Conservation (phyloP, 2,113 vertebrate genomes). For the Tichodroma muraria region DNA sequence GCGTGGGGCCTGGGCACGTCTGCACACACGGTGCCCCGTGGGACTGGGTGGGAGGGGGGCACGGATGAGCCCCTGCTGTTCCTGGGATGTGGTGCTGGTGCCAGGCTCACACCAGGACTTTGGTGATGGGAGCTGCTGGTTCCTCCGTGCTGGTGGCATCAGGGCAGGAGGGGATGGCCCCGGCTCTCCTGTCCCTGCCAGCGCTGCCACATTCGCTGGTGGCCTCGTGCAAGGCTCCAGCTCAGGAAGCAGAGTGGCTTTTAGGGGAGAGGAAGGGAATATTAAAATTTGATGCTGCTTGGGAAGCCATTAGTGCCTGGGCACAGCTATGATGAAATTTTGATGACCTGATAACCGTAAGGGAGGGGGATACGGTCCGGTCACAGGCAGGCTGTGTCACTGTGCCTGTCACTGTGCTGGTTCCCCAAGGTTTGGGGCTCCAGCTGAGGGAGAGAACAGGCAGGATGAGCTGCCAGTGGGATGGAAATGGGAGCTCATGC, state of each 20-base stretch:
- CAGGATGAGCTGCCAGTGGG: neutral
- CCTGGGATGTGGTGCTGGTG: accelerated
- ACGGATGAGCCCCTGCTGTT: neutral
- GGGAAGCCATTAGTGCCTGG: slow-evolving; percentile 63
- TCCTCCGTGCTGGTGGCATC: neutral
- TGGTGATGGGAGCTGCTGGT: neutral
- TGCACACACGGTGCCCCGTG: accelerated
- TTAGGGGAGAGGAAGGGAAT: neutral
- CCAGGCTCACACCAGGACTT: accelerated
- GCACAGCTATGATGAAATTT: slow-evolving; percentile 50
- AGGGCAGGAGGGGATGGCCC: neutral
- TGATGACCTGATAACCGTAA: slow-evolving; percentile 31
- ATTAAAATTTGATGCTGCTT: slow-evolving; percentile 61
- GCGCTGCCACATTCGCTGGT: neutral
- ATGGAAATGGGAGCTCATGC: neutral
- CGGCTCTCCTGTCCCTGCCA: neutral
- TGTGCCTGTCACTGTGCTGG: accelerated
- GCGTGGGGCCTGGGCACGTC: neutral
- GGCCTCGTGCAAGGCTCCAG: neutral
- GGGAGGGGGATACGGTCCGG: neutral
- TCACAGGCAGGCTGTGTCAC: neutral
- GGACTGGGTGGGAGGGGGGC: neutral
- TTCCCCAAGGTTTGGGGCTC: neutral
- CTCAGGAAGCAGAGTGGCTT: slow-evolving; percentile 23
- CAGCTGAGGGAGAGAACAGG: neutral